Base-by-base conservation (phyloP, 2,113 vertebrate genomes). In the Cavia porcellus region DNA sequence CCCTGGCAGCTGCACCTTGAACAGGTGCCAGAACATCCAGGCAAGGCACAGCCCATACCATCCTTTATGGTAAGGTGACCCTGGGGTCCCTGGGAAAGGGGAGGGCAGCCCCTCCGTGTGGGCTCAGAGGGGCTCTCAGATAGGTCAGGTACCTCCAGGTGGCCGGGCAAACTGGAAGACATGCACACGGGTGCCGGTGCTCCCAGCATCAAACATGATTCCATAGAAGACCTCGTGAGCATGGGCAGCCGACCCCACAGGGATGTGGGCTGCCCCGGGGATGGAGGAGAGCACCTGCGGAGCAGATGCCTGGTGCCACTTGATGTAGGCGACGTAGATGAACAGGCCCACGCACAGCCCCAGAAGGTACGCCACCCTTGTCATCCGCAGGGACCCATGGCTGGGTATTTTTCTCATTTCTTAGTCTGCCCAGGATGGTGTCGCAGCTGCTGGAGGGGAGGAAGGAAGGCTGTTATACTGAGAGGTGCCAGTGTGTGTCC, bases 151-250 rank as follows among this genome's bases (percentile, higher is more conserved):
- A 99, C 99, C 99, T 98, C 98, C 97, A n/a, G 98, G 92, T 30
- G 98, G 98, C 52, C 97, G 97, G 55, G 98, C 98, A 95, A 99
- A 99, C 89, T 99, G 99, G 98, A 99, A 99, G 90, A 99, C 59
- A 20, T 99, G 99, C 91, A 99, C 97, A 59, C 99, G 98, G 81
- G 99, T 99, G 82, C 99, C 99, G 0, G 99, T 99, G 98, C 99
- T 99, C 83, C 99, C 99, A 0, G 99, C 99, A 0, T 99, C 99
- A 95, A 99, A 99, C 99, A 99, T 99, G 97, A 99, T 99, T 10
- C 99, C 99, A 8, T 99, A 99, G 97, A 99, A 99, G 97, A 99
- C 95, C 0, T 96, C 95, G 1, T 96, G 97, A 7, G 95, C 47
- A 1, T 0, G 87, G 89, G 50, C 4, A 25, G 75, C 88, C 0